Conservation (phyloP, 2,113 vertebrate species). For the Phocoena phocoena region DNA sequence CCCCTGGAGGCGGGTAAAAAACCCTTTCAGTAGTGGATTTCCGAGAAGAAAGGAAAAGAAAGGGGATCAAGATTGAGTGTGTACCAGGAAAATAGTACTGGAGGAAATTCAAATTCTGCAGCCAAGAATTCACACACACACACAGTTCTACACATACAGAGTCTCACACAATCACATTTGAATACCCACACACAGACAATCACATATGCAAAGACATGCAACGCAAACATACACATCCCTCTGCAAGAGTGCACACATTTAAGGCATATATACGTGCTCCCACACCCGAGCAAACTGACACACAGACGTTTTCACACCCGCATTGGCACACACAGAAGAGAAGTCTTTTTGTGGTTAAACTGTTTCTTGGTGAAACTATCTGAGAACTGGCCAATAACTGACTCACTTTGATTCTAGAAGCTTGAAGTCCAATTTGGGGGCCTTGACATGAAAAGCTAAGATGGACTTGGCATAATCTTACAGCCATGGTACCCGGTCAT, state of each 20-base stretch:
- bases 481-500: too few relatives aligned
- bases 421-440: background rate
- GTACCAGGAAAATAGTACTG: conserved; percentile 37
- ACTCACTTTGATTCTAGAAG: background rate
- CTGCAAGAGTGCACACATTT: background rate
- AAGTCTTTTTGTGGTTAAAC: background rate
- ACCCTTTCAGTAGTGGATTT: conserved; percentile 70
- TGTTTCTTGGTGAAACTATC: background rate
- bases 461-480: background rate
- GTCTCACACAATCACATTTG: background rate
- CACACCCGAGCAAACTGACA: background rate
- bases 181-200: background rate
- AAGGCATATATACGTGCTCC: background rate
- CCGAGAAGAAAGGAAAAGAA: conserved; percentile 73
- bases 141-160: background rate
- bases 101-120: conserved; percentile 31
- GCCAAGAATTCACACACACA: background rate
- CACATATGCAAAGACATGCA: background rate
- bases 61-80: conserved; percentile 48
- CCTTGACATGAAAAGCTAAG: background rate
- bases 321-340: background rate
- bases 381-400: background rate
- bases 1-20: background rate
- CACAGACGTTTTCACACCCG: background rate
- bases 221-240: background rate